Evolutionary conservation across 2,113 vertebrate species (phyloP).

Genomic region (Paradoxurus hermaphroditus): DNA sequence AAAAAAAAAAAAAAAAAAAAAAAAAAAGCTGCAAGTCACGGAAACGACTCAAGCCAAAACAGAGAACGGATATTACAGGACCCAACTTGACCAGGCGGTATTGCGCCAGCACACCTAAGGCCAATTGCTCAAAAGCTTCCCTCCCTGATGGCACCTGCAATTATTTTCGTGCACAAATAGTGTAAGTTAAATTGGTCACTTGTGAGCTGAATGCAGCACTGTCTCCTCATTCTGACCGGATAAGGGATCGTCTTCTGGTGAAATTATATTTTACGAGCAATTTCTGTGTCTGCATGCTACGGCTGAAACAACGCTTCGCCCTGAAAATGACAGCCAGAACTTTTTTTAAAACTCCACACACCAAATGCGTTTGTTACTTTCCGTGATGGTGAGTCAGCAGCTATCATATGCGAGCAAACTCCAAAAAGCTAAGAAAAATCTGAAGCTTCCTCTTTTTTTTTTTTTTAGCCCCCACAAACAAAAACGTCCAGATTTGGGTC

Average conservation of each 20-base stretch:
- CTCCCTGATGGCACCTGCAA: neutral
- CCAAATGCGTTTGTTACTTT: neutral
- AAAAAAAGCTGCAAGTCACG: conserved; percentile 5
- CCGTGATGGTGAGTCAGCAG: neutral
- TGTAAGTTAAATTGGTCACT: neutral
- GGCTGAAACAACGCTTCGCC: neutral
- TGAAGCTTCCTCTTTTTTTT: neutral
- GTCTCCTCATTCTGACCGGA: conserved; percentile 4
- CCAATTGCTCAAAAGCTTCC: neutral
- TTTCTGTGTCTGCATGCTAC: neutral
- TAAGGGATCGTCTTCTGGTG: neutral
- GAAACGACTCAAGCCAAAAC: neutral
- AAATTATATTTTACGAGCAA: conserved; percentile 40
- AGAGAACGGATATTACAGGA: neutral
- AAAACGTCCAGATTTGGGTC: neutral
- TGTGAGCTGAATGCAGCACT: neutral
- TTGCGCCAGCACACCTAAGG: neutral
- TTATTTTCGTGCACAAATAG: conserved; percentile 35
- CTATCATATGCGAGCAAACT: neutral
- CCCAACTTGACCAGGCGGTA: neutral
- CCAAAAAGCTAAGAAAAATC: neutral
- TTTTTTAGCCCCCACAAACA: neutral
- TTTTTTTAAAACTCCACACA: neutral
- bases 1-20: conserved; percentile 40
- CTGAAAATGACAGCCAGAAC: neutral